Percentiles rank a stretch among this genome's conserved stretches.
Evolutionary conservation across 2,113 vertebrate genomes (phyloP).

Genomic region (Eclectus roratus): DNA sequence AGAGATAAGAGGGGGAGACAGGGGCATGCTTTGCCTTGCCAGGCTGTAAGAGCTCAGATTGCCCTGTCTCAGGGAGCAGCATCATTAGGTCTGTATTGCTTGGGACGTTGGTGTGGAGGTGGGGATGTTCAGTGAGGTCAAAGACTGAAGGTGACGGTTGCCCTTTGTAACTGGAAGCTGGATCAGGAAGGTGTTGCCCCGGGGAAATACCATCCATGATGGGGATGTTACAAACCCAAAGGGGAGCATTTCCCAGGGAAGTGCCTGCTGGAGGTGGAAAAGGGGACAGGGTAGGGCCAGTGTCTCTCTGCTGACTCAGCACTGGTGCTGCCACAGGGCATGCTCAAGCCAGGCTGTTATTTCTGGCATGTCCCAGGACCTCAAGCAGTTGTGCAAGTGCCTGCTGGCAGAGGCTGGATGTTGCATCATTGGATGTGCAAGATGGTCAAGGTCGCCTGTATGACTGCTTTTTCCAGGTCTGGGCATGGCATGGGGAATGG

Average conservation of each 20-base stretch:
- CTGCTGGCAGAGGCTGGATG: background rate
- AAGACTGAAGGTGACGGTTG: background rate
- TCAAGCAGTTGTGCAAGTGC: background rate
- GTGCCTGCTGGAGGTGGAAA: background rate
- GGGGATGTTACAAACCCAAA: background rate
- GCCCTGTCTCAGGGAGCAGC: background rate
- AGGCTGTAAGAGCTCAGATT: background rate
- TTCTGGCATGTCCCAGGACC: background rate
- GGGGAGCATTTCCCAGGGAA: background rate
- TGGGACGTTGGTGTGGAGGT: background rate
- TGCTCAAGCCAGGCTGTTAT: background rate
- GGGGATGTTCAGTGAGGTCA: background rate
- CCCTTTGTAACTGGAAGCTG: background rate
- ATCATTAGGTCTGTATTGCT: background rate
- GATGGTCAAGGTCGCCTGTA: background rate
- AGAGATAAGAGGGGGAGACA: background rate
- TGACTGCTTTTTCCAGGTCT: background rate
- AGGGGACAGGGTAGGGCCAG: rapidly evolving
- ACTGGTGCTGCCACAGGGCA: background rate
- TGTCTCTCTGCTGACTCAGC: background rate
- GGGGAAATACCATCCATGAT: background rate
- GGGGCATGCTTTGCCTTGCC: background rate
- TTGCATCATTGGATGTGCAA: rapidly evolving
- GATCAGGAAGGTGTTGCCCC: background rate
- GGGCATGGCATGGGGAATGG: background rate